Base-by-base conservation (phyloP, 2,797 vertebrate genomes). In the Chlorospingus semifuscus region DNA sequence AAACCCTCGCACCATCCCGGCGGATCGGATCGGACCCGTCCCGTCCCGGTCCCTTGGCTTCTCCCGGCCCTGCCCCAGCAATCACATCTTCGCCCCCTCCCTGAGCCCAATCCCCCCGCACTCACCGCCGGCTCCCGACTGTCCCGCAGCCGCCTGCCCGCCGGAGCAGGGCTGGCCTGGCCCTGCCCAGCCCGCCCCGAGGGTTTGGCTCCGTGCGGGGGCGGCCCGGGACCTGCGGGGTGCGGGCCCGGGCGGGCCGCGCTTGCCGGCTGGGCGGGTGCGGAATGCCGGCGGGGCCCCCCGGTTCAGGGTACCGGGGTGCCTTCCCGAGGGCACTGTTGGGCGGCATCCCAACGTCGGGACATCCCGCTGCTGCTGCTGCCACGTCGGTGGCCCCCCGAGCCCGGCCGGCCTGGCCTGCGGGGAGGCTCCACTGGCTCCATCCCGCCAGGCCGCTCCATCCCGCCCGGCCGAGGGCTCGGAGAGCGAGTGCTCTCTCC, bases 81-180 rank as follows among this genome's bases (percentile, higher is more conserved):
- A 22, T 8, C 55, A 16, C 55, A 34, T 11, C 55, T 34, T 23
- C n/a, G 22, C n/a, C 22, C n/a, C n/a, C 7, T 34, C n/a, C 55
- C 22, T 23, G 55, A 3, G 9, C n/a, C 22, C n/a, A 22, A 4
- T 34, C 15, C 15, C 22, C 9, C 55, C n/a, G n/a, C 55, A 56
- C 55, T 56, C 55, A 56, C 55, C n/a, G n/a, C 55, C n/a, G 55
- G n/a, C n/a, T 56, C 55, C 55, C n/a, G 55, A 34, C 55, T 11
- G 55, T 56, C 55, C 55, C 46, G 3, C 60, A 44, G 14, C 74
- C 2, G 2, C n/a, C 57, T 4, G 15, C 29, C 15, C 13, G 9
- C 21, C 13, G 7, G 9, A 6, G 4, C 11, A 2, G 10, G 3
- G 8, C 17, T 18, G 27, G 4, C 9, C 26, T 2, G 17, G 24